phyloP scores from a whole-genome alignment of 2,797 vertebrate species.

The Champsocephalus esox region DNA sequence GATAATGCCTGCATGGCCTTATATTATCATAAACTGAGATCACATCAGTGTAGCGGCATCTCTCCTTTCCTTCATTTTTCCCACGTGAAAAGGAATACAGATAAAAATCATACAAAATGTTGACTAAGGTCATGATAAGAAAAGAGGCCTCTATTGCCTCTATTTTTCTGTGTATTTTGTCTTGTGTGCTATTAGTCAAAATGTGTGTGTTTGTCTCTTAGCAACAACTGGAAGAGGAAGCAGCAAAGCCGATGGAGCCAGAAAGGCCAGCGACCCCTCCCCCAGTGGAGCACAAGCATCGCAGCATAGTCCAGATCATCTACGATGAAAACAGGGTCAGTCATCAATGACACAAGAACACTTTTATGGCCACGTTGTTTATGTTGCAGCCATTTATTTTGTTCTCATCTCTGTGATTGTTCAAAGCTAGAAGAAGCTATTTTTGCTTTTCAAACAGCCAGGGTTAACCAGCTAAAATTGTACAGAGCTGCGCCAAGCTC shows the following conservation, averaged over 20 bases:
- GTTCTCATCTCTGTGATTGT: not conserved
- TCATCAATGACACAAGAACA: conserved; percentile 26
- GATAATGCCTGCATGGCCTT: conserved; percentile 37
- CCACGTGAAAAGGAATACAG: not conserved
- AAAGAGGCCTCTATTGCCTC: not conserved
- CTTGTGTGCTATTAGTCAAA: conserved; percentile 30
- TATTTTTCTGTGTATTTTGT: conserved; percentile 13
- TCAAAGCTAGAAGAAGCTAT: conserved; percentile 8
- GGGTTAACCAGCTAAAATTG: not conserved
- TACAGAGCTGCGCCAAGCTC: not conserved
- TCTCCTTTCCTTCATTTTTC: conserved; percentile 12
- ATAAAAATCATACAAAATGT: conserved; percentile 2
- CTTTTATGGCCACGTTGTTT: not conserved
- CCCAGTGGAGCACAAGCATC: conserved; percentile 98
- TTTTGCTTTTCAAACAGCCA: conserved; percentile 4
- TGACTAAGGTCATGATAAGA: conserved; percentile 3
- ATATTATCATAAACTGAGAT: conserved; percentile 23
- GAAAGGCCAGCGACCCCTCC: conserved; percentile 97
- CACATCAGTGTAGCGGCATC: conserved; percentile 15
- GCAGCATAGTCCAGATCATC: conserved; percentile 99
- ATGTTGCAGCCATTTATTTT: not conserved
- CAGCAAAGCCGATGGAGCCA: conserved; percentile 97
- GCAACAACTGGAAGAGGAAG: conserved; percentile 99
- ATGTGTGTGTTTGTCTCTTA: conserved; percentile 84
- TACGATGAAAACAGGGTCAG: conserved; percentile 98